Evolutionary conservation across 2,797 vertebrate species (phyloP), one percentile per base, ranked within the genome.

Genomic region (Falco rusticolus): DNA sequence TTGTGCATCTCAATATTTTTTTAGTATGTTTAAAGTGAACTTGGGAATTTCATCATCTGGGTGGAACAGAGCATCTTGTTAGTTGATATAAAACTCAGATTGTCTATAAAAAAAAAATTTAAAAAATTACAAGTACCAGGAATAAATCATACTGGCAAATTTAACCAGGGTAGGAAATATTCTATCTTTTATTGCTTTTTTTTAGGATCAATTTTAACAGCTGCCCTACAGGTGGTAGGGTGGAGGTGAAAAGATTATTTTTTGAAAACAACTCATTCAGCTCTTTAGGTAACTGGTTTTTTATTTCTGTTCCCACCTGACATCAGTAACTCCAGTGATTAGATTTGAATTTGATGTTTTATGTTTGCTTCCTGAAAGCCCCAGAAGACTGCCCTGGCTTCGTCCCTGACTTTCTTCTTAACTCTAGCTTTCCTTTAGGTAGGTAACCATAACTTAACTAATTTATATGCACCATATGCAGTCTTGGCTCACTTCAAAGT

Each of bases 401-500:
- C 89, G 64, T 94, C 69, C n/a, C 85, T 95, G 83, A 94, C 88
- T 96, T 95, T 75, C 6, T 83, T 91, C 53, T 51, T 80, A 93
- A 28, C 60, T 79, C 70, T 94, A 60, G 89, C 61, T 94, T 94
- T 97, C 93, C 80, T 96, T 83, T 89, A 88, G 88, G 33, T 93
- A 93, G 33, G 83, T 96, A 97, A 93, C 92, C 64, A 68, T 94
- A 90, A 90, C 79, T 95, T 94, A 71, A 93, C 93, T 98, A 51
- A 95, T 97, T 97, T 93, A 76, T 96, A 97, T 97, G 93, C 96
- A 8, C 61, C 21, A 10, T 84, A 72, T 80, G 75, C 72, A 80
- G 51, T 91, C 97, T 94, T 84, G 16, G 87, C 95, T 96, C 87
- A 93, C 96, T 97, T 98, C 93, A 96, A 97, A 98, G 92, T 93